These are phyloP conservation scores for Leptonema lineaticorne DNA, from an alignment of 1,140 invertebrate species.

Conservation along the genomic window DNA sequence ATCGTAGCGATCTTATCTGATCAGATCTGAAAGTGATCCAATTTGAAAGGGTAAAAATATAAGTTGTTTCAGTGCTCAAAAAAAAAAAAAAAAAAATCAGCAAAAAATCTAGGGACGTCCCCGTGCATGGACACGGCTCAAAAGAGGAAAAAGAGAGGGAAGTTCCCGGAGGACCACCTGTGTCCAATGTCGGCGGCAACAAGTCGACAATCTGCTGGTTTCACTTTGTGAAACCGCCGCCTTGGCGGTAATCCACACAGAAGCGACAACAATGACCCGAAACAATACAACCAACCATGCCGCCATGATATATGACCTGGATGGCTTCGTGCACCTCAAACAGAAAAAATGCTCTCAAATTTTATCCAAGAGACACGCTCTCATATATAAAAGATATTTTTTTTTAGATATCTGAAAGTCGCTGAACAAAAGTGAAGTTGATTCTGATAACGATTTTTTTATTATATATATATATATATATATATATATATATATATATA, in stretches of 20 bases:
- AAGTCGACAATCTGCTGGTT: constrained; percentile 26
- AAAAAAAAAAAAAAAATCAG: no score
- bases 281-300: constrained; percentile 33
- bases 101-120: neutral
- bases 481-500: no score
- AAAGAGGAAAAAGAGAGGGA: neutral
- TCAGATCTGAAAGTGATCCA: no score
- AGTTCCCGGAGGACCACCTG: constrained; percentile 8
- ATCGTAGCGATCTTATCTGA: no score
- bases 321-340: neutral
- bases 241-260: constrained; percentile 24
- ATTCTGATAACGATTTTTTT: no score
- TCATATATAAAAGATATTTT: no score
- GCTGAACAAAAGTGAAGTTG: no score
- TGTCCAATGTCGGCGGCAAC: constrained; percentile 4
- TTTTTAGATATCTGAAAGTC: no score
- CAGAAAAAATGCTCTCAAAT: neutral
- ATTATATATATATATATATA: no score
- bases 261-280: constrained; percentile 33
- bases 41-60: no score
- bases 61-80: no score
- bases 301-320: constrained; percentile 32
- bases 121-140: neutral
- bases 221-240: constrained; percentile 23
- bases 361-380: no score